Conservation (phyloP, 2,797 vertebrate species). For the Macropus fuliginosus region DNA sequence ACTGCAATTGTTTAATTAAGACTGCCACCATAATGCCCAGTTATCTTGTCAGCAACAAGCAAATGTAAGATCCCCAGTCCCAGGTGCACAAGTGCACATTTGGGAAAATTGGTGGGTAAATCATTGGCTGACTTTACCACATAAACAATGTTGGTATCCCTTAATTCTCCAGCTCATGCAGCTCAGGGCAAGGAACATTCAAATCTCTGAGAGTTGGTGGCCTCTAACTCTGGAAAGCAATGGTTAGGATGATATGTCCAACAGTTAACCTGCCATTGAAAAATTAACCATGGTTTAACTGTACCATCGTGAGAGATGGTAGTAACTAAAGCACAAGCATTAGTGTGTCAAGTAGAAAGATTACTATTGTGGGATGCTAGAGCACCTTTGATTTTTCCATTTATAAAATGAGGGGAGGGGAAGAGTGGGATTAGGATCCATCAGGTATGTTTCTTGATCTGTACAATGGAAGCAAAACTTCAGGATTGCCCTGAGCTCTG, state of each 20-base stretch:
- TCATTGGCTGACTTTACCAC: slow-evolving; percentile 31
- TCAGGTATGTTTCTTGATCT: background rate
- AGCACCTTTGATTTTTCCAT: background rate
- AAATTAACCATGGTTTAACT: background rate
- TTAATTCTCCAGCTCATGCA: slow-evolving; percentile 53
- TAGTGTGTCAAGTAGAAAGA: background rate
- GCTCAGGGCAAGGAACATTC: background rate
- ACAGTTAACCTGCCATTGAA: background rate
- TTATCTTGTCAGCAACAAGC: slow-evolving; percentile 51
- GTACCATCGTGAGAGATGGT: background rate
- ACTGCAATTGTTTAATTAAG: slow-evolving; percentile 53
- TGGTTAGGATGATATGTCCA: background rate
- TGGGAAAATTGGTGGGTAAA: slow-evolving; percentile 15
- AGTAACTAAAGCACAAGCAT: background rate
- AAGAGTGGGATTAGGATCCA: background rate
- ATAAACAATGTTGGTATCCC: background rate
- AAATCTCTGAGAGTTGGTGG: background rate
- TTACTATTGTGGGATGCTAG: background rate
- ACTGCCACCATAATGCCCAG: slow-evolving; percentile 38
- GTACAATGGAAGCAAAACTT: background rate
- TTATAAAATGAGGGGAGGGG: background rate
- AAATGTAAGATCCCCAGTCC: slow-evolving; percentile 22
- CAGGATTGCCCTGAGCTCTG: background rate
- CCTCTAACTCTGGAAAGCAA: background rate
- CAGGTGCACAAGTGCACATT: background rate